phyloP scores from a whole-genome alignment of 2,888 invertebrate species.

The Ophion ventricosus region DNA sequence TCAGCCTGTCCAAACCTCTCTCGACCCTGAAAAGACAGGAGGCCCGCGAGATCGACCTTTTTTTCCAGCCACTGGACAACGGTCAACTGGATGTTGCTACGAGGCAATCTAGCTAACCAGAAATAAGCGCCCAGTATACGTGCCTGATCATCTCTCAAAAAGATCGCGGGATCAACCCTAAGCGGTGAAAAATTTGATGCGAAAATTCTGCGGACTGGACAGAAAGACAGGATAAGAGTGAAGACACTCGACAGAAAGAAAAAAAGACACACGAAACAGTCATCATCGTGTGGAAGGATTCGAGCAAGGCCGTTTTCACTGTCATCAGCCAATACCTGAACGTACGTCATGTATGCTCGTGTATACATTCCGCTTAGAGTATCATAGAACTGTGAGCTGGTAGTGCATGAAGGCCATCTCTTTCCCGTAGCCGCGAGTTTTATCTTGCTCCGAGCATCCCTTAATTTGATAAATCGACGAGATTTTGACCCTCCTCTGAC shows the following conservation, averaged over 20 bases:
- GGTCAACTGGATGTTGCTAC: constrained; percentile 69
- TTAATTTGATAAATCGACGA: constrained; percentile 83
- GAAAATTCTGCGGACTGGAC: constrained; percentile 1
- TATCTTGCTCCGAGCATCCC: constrained; percentile 81
- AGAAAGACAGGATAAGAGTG: not conserved
- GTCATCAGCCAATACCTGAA: constrained; percentile 6
- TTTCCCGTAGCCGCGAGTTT: constrained; percentile 82
- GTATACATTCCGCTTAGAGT: constrained; percentile 1
- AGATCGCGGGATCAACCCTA: constrained; percentile 60
- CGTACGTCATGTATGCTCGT: constrained; percentile 7
- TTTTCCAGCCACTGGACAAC: constrained; percentile 67
- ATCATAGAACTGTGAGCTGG: constrained; percentile 21
- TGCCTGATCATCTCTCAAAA: constrained; percentile 76
- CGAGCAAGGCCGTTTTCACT: not conserved
- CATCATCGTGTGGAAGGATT: not conserved
- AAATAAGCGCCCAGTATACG: constrained; percentile 59
- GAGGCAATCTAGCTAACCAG: not conserved
- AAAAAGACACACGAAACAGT: not conserved
- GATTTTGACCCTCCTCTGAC: constrained; percentile 79
- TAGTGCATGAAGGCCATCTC: constrained; percentile 66
- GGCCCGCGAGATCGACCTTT: constrained; percentile 12
- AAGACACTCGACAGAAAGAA: not conserved
- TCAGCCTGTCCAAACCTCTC: constrained; percentile 47
- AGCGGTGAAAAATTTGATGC: constrained; percentile 28
- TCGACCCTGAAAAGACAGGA: constrained; percentile 2